These are phyloP conservation scores for Leuciscus waleckii DNA, from an alignment of 2,797 vertebrate genomes.

Conservation along the genomic window DNA sequence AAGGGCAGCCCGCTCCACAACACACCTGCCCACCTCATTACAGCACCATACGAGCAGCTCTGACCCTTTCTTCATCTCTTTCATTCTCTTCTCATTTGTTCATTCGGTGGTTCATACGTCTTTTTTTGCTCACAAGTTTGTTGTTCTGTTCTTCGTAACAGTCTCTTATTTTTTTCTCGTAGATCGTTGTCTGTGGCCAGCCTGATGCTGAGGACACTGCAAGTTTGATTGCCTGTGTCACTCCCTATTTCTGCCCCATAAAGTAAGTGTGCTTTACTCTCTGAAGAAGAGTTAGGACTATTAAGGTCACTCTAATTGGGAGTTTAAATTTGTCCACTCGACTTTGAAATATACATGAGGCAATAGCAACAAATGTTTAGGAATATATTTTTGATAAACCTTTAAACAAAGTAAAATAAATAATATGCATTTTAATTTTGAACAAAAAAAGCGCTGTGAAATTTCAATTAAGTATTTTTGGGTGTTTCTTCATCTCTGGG, in stretches of 20 bases:
- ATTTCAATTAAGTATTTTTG: background rate
- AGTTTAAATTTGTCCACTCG: background rate
- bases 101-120: conserved; percentile 18
- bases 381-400: background rate
- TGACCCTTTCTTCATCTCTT: conserved; percentile 61
- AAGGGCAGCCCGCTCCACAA: conserved; percentile 55
- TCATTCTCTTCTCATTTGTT: conserved; percentile 53
- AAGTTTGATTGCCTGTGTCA: conserved; percentile 79
- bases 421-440: background rate
- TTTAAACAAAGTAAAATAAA: background rate
- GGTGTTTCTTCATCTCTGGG: background rate
- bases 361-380: background rate
- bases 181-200: conserved; percentile 90
- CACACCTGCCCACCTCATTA: conserved; percentile 78
- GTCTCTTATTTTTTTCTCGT: conserved; percentile 40
- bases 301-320: conserved; percentile 20
- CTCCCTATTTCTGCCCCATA: conserved; percentile 86
- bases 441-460: background rate
- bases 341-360: background rate
- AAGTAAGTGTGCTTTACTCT: conserved; percentile 75
- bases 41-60: conserved; percentile 55
- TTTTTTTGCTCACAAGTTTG: background rate
- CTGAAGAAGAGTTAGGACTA: background rate
- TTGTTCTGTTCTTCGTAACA: conserved; percentile 10
- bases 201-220: conserved; percentile 84